Evolutionary conservation across 2,113 vertebrate species (phyloP), one percentile per base, ranked within the genome.

Genomic region (Pelecanus crispus): DNA sequence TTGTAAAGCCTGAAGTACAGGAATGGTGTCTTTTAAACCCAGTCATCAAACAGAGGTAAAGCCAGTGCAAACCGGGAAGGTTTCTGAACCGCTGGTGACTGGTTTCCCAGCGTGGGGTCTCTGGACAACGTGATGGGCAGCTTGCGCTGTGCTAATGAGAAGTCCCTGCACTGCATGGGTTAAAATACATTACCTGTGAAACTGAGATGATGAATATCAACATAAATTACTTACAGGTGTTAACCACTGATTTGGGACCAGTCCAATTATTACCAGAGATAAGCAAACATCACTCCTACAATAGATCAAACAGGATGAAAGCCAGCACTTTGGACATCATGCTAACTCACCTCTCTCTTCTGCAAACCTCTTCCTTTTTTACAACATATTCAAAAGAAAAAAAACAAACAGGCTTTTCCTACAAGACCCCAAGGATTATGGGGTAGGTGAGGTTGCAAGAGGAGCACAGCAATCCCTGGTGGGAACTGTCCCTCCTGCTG

Each of bases 161-260:
- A 73, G 20, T 31, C 28, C 25, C 13, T 0, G 0, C 32, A 63
- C 3, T 1, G 2, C 47, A 45, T 1, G 29, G 68, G 44, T 84
- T 92, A 89, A 81, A 88, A 66, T 3, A 52, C 9, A 15, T 65
- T 28, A 68, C 24, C 34, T 21, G 52, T 44, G 40, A 44, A 61
- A 75, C 8, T 34, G 53, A 78, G 89, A 58, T 55, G 67, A 38
- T 81, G 32, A 55, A 17, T 50, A 75, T 21, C 81, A 85, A 84
- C 15, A 65, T 20, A 38, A 79, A 91, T 47, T 29, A 58, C 62
- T 59, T 40, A 34, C 10, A 68, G 50, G 45, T 42, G 68, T 62
- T 53, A 78, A n/a, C 18, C 5, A 0, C 17, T 34, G 14, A 36
- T 86, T 13, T 92, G 58, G n/a, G 31, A 17, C 56, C 52, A 68